Evolutionary conservation across 2,888 invertebrate genomes (phyloP), one percentile per base, ranked within the genome.

Genomic region (Synergus japonicus): DNA sequence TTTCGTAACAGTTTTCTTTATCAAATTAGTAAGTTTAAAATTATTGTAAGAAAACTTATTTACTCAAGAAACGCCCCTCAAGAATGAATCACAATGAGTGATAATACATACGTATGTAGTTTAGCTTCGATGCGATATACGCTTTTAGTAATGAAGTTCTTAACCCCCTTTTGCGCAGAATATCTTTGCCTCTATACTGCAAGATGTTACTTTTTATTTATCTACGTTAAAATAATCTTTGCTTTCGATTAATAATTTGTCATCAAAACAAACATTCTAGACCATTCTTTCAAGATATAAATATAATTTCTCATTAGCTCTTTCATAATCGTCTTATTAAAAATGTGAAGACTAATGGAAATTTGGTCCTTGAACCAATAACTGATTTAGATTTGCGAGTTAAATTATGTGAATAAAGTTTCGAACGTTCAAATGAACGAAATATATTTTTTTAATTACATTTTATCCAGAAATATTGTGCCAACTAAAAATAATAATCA

Each of bases 271-370:
- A 73, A 73, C 37, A 49, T 73, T 73, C 54, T 54, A 73, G 54
- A 37, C 54, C 49, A 73, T 73, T 49, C 73, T 58, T 73, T 37
- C 41, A 54, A 54, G 49, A 49, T 73, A 73, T 49, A 22, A 49
- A 67, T 29, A 67, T n/a, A n/a, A n/a, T 73, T 49, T 73, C 54
- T 73, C 37, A n/a, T 73, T 73, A 54, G 73, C 49, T 49, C 37
- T 73, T 73, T 73, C 73, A 73, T 73, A 73, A 73, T 54, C 41
- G 12, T 15, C 41, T 18, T 54, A 73, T 73, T 73, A 73, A 73
- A 73, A 54, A 54, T 37, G n/a, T 54, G 41, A 73, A 41, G 37
- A 12, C 73, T 73, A 54, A 54, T 41, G 54, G 54, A 54, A 29
- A 73, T 41, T 54, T 54, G 15, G n/a, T 73, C 41, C 73, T 49